Evolutionary conservation across 1,140 invertebrate species (phyloP).

Genomic region (Phymorhynchus buccinoides): DNA sequence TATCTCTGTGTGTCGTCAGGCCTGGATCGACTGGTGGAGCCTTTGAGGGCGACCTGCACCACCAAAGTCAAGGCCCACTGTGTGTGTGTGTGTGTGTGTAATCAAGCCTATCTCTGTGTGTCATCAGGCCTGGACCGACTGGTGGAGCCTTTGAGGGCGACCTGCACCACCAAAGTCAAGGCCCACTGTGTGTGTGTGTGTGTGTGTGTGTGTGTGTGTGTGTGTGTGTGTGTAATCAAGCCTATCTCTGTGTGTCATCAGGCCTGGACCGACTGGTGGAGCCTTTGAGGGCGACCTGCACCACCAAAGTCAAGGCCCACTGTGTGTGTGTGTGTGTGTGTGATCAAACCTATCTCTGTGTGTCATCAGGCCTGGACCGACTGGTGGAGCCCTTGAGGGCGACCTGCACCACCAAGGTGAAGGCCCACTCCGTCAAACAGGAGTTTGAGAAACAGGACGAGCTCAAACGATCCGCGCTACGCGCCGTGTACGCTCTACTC

Average conservation of each 20-base stretch:
- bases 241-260: too few relatives aligned
- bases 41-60: slow-evolving; percentile 91
- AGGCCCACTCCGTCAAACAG: slow-evolving; percentile 98
- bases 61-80: slow-evolving; percentile 95
- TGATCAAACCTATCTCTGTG: too few relatives aligned
- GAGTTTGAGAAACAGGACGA: slow-evolving; percentile 99
- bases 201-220: background rate
- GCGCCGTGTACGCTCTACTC: slow-evolving; percentile 81
- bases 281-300: too few relatives aligned
- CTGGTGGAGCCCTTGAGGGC: slow-evolving; percentile 93
- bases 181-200: background rate
- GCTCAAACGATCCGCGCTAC: slow-evolving; percentile 83
- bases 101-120: too few relatives aligned
- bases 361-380: slow-evolving; percentile 87
- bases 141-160: slow-evolving; percentile 92
- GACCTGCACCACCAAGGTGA: slow-evolving; percentile 92
- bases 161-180: slow-evolving; percentile 92
- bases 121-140: slow-evolving; percentile 90
- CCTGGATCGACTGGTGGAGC: slow-evolving; percentile 94
- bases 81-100: too few relatives aligned
- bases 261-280: too few relatives aligned
- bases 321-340: too few relatives aligned
- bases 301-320: too few relatives aligned
- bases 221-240: too few relatives aligned
- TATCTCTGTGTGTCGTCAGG: too few relatives aligned